These are phyloP conservation scores for Paradoxurus hermaphroditus DNA, from an alignment of 2,113 vertebrate genomes.

Conservation along the genomic window DNA sequence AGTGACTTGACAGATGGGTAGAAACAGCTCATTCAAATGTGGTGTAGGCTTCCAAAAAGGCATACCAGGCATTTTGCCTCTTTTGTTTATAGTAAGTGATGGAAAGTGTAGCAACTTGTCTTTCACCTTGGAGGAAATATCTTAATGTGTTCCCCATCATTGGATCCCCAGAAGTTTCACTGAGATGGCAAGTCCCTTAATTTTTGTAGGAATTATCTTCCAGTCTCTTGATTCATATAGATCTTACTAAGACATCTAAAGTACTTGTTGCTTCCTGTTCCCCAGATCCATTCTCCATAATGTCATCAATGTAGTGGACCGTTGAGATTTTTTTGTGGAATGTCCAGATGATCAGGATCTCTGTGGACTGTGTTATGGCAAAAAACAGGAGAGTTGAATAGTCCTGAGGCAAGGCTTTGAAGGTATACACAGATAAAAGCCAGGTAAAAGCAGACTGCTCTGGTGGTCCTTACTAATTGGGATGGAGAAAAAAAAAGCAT, in stretches of 20 bases:
- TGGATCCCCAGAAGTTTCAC: not conserved
- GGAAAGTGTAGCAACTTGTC: not conserved
- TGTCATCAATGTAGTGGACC: constrained; percentile 53
- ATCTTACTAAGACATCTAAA: constrained; percentile 34
- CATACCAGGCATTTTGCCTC: not conserved
- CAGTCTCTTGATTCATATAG: not conserved
- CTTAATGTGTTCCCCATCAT: not conserved
- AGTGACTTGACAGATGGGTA: not conserved
- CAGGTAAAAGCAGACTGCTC: constrained; percentile 47
- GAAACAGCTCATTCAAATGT: not conserved
- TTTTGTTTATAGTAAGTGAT: not conserved
- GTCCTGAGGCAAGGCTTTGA: constrained; percentile 53
- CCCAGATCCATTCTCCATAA: constrained; percentile 43
- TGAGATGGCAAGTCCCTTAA: not conserved
- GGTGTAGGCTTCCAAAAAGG: not conserved
- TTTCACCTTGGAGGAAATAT: not conserved
- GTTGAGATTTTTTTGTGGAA: constrained; percentile 42
- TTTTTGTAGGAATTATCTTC: not conserved
- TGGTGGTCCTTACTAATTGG: not conserved
- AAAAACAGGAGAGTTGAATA: constrained; percentile 52
- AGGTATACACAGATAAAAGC: constrained; percentile 34
- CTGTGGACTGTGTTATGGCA: constrained; percentile 29
- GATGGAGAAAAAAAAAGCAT: not conserved
- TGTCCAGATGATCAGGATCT: constrained; percentile 35
- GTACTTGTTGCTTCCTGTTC: constrained; percentile 60